These are phyloP conservation scores for Rattus rattus DNA, from an alignment of 2,113 vertebrate genomes.

Conservation along the genomic window DNA sequence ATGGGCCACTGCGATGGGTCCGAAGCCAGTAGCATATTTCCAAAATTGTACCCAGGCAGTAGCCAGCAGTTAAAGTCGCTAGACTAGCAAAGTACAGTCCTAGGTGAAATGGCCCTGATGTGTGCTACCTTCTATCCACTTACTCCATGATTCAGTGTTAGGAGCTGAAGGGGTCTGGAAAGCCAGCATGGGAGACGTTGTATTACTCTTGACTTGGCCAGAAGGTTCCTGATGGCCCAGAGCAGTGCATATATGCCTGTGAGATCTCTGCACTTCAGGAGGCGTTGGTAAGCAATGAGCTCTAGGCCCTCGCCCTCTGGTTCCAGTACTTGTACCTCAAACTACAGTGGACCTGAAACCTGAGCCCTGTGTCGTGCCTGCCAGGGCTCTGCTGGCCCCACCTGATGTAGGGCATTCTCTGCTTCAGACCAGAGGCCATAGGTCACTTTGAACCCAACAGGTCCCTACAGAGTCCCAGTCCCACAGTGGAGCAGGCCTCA, in stretches of 20 bases:
- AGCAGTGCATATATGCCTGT: neutral
- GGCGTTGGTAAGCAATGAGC: rapidly evolving
- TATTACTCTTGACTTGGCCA: neutral
- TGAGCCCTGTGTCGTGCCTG: neutral
- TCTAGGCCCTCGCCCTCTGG: neutral
- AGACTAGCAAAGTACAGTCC: neutral
- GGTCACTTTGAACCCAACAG: neutral
- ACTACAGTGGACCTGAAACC: constrained; percentile 39
- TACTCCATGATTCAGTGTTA: neutral
- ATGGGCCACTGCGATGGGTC: neutral
- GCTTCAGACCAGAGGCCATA: constrained; percentile 30
- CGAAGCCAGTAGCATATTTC: neutral
- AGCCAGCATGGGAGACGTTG: neutral
- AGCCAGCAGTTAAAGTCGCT: neutral
- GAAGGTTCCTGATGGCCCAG: neutral
- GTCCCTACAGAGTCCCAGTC: neutral
- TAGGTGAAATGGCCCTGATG: neutral
- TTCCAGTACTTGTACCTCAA: constrained; percentile 18
- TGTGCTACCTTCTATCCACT: neutral
- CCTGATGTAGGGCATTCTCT: neutral
- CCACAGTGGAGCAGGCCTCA: neutral
- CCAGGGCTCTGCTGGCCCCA: neutral
- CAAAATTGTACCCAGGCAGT: neutral
- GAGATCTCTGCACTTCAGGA: neutral
- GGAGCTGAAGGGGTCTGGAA: neutral